Conservation (phyloP, 2,888 invertebrate species). For the Eretmocerus hayati region DNA sequence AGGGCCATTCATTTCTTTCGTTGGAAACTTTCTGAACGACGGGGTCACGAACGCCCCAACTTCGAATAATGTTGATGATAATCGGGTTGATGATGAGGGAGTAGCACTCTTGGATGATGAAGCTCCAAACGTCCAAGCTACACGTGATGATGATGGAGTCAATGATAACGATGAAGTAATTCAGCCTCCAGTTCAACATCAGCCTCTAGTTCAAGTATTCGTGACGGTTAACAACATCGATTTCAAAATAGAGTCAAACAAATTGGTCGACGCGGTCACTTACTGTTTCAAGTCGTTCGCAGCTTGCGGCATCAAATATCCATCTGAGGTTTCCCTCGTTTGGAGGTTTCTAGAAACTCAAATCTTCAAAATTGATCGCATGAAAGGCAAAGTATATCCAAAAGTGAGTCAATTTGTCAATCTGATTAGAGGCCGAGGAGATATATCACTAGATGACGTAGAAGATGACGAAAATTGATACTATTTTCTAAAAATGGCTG, state of each 20-base stretch:
- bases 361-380: too few species aligned
- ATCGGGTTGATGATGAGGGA: neutral
- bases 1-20: neutral
- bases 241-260: neutral
- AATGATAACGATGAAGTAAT: neutral
- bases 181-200: neutral
- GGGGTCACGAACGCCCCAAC: neutral
- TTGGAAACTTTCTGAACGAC: neutral
- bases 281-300: neutral
- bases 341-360: too few species aligned
- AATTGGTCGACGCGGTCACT: neutral
- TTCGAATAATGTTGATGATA: neutral
- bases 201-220: too few species aligned
- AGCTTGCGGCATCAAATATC: neutral
- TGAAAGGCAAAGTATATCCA: too few species aligned
- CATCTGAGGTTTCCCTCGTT: neutral
- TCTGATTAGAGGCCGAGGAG: too few species aligned
- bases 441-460: neutral
- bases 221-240: neutral
- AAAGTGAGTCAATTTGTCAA: too few species aligned
- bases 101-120: too few species aligned
- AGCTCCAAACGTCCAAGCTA: neutral
- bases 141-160: neutral
- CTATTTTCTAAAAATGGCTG: too few species aligned
- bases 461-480: neutral